phyloP scores from a whole-genome alignment of 37 sponge, comb jelly and placozoan genomes.

The Crambe crambe region DNA sequence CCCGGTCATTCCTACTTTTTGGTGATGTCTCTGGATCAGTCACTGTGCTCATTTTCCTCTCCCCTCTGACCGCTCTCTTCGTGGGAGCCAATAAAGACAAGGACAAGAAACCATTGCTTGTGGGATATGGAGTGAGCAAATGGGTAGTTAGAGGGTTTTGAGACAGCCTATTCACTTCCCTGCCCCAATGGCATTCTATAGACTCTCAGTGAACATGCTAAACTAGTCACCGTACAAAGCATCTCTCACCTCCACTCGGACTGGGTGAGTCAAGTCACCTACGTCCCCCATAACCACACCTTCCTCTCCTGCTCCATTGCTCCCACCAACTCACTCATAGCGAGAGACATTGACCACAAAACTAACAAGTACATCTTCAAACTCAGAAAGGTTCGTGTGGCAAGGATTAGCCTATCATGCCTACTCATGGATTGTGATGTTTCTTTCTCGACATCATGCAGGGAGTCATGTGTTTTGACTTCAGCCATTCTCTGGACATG shows the following conservation, averaged over 20 bases:
- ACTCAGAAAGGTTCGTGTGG: conserved; percentile 71
- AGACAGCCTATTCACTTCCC: neutral
- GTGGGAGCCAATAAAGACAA: neutral
- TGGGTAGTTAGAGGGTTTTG: no score
- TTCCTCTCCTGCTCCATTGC: conserved; percentile 81
- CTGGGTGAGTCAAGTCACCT: conserved; percentile 82
- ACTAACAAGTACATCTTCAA: conserved; percentile 87
- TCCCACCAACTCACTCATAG: conserved; percentile 68
- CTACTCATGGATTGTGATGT: neutral
- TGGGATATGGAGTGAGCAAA: conserved; percentile 18
- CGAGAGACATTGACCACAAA: conserved; percentile 67
- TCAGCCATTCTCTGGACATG: conserved; percentile 70
- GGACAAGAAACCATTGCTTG: neutral
- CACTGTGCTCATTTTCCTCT: conserved; percentile 66
- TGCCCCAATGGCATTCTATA: neutral
- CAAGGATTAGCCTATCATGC: neutral
- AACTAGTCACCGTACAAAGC: conserved; percentile 17
- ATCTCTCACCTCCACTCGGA: conserved; percentile 72
- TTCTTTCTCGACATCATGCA: conserved; percentile 6
- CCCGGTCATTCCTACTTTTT: conserved; percentile 63
- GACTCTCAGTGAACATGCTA: conserved; percentile 50
- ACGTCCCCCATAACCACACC: conserved; percentile 82
- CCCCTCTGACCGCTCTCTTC: conserved; percentile 73
- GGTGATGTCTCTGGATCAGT: conserved; percentile 90
- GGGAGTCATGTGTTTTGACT: conserved; percentile 93